phyloP scores from a whole-genome alignment of 2,888 invertebrate species.

The Polia nebulosa region DNA sequence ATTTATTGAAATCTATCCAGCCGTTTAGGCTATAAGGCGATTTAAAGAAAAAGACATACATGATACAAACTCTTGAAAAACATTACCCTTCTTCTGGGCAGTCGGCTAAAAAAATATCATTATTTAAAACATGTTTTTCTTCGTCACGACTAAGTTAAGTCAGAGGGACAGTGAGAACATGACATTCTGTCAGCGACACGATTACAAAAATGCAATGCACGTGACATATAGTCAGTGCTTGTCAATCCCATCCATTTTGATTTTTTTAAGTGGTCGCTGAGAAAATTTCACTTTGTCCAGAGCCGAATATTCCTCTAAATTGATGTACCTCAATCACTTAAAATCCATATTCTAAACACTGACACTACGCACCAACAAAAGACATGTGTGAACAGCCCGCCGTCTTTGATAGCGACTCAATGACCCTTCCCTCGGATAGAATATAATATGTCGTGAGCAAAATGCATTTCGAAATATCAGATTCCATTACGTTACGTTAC shows the following conservation, averaged over 20 bases:
- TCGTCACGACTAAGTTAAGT: no score
- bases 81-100: no score
- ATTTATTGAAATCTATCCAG: no score
- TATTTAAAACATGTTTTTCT: no score
- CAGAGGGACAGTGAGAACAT: no score
- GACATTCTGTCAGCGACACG: no score
- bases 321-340: not conserved
- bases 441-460: slow-evolving; percentile 46
- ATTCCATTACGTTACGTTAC: slow-evolving; percentile 41
- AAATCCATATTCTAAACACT: not conserved
- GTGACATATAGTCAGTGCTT: no score
- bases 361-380: slow-evolving; percentile 29
- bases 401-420: slow-evolving; percentile 42
- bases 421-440: slow-evolving; percentile 42
- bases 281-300: not conserved
- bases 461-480: slow-evolving; percentile 54
- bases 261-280: not conserved
- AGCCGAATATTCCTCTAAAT: not conserved
- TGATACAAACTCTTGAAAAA: no score
- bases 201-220: no score
- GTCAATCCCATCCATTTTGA: not conserved
- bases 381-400: slow-evolving; percentile 23
- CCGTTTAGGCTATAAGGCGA: no score
- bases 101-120: no score
- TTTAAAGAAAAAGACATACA: no score